These are phyloP conservation scores for Ceratoteleas bidentatus DNA, from an alignment of 1,140 invertebrate species.

Conservation along the genomic window DNA sequence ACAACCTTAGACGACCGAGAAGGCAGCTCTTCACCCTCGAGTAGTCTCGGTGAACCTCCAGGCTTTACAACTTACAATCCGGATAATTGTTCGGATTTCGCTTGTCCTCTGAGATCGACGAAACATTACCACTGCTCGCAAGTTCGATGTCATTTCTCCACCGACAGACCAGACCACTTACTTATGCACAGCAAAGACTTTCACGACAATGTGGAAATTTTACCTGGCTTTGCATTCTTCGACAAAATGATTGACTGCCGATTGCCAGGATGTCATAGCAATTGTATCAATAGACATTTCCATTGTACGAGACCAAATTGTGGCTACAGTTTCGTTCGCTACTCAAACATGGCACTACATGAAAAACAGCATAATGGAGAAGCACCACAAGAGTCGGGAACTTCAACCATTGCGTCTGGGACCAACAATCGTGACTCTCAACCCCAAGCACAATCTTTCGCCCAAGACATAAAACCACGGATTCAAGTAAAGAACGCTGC, in stretches of 20 bases:
- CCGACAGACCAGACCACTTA: slow-evolving; percentile 85
- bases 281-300: slow-evolving; percentile 88
- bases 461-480: slow-evolving; percentile 74
- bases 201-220: slow-evolving; percentile 90
- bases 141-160: slow-evolving; percentile 86
- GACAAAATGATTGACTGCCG: slow-evolving; percentile 90
- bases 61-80: slow-evolving; percentile 83
- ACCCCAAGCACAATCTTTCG: slow-evolving; percentile 52
- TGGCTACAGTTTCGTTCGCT: slow-evolving; percentile 89
- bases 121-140: slow-evolving; percentile 89
- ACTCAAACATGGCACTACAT: slow-evolving; percentile 88
- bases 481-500: slow-evolving; percentile 81
- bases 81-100: slow-evolving; percentile 85
- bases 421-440: slow-evolving; percentile 65
- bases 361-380: slow-evolving; percentile 83
- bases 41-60: slow-evolving; percentile 76
- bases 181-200: slow-evolving; percentile 90
- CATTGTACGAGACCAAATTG: slow-evolving; percentile 89
- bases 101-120: slow-evolving; percentile 83
- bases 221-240: slow-evolving; percentile 91
- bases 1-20: slow-evolving; percentile 76
- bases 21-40: slow-evolving; percentile 75
- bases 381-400: slow-evolving; percentile 34
- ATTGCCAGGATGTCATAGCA: slow-evolving; percentile 86
- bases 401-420: slow-evolving; percentile 55